Base-by-base conservation (phyloP, 2,113 vertebrate genomes). In the Neogobius melanostomus region DNA sequence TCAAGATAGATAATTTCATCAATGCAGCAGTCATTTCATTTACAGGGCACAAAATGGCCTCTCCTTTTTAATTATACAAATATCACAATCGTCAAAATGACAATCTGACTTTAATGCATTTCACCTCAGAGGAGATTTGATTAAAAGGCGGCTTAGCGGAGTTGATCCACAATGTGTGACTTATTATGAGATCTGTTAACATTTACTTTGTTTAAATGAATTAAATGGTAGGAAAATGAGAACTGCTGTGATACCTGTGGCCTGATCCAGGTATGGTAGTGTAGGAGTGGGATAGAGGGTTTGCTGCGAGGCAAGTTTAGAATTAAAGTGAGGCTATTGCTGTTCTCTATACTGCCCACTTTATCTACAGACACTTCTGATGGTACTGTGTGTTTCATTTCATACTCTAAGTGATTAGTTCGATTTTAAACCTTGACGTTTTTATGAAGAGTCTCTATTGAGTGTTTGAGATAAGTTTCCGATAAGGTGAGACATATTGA, bases 1-100 rank as follows among this genome's bases (percentile, higher is more conserved):
- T 91, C 87, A 81, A 82, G 80, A 90, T 85, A 83, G 87, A 91
- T 90, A 89, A 91, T 92, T 91, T 90, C 88, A 91, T 92, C 84
- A 82, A 79, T 82, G 87, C 84, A 83, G 81, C 73, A 87, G 87
- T 87, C 85, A 88, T 63, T 88, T 86, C 80, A 82, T 85, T 91
- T 87, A 86, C 62, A 60, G 59, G 76, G 70, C 59, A 82, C 87
- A 84, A 72, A 76, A 85, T 82, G 80, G 75, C 86, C 87, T 88
- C 79, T 87, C 80, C 83, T 82, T 91, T 91, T 90, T 90, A 92
- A 93, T 91, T 90, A 85, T 87, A 87, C 83, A 86, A 90, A 88
- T 88, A 89, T 88, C 87, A 83, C 71, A 82, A 81, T 87, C 64
- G 71, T 87, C 85, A 87, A 79, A 82, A 84, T 90, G 87, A 87